Evolutionary conservation across 2,113 vertebrate genomes (phyloP).

Genomic region (Marmota flaviventris): DNA sequence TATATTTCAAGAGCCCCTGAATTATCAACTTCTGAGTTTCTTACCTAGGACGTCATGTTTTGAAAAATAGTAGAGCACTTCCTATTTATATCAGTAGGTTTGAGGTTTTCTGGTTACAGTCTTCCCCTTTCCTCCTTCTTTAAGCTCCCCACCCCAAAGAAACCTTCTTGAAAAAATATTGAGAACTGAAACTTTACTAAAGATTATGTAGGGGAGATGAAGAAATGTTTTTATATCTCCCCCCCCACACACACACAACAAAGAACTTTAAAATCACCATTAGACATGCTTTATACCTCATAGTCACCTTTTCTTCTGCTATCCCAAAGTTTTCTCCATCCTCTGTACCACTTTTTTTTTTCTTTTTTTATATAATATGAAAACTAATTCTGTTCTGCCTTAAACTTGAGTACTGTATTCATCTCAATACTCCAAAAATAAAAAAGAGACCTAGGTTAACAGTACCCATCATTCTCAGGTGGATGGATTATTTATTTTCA

Average conservation of each 20-base stretch:
- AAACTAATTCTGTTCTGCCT: slow-evolving; percentile 5
- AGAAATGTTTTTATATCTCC: not conserved
- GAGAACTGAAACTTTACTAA: not conserved
- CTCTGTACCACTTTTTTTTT: not conserved
- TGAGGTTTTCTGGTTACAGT: not conserved
- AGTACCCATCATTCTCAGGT: not conserved
- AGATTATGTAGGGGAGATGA: not conserved
- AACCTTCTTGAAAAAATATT: not conserved
- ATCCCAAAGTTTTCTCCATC: not conserved
- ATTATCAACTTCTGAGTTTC: not conserved
- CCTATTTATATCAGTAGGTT: not conserved
- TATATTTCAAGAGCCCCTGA: not conserved
- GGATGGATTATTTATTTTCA: not conserved
- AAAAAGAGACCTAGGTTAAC: not conserved
- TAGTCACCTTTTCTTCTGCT: not conserved
- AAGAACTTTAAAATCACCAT: not conserved
- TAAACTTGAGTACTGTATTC: not conserved
- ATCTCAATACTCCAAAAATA: not conserved
- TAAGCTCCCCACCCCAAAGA: not conserved
- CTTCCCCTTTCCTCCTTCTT: not conserved
- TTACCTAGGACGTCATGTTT: not conserved
- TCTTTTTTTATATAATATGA: not conserved
- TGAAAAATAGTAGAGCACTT: not conserved
- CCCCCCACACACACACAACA: not conserved
- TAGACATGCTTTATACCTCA: not conserved